Evolutionary conservation across 1,140 invertebrate species (phyloP), one percentile per base, ranked within the genome.

Genomic region (Geopemphigus sp.): DNA sequence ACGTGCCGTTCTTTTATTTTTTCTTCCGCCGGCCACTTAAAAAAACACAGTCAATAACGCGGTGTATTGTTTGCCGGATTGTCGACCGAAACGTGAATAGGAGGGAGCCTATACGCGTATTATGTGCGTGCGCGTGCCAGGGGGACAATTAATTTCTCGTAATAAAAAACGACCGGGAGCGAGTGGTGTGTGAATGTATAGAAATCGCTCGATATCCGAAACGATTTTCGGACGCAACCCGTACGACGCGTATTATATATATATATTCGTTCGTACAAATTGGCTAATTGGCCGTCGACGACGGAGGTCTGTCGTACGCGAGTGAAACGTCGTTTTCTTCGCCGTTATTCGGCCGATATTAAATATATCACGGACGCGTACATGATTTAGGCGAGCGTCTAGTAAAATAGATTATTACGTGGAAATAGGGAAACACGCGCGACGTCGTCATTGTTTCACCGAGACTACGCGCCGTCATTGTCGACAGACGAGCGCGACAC

Each of bases 1-100:
- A 78, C 74, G 74, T 78, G 74, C 74, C 56, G 56, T 26, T 61
- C 39, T 61, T 78, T 78, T 63, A 50, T 78, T 59, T 61, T 45
- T 59, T 61, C 24, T 17, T 59, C 17, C 57, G 17, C 57, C 10
- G 24, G 74, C 74, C 56, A 78, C 74, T 78, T 78, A 61, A 78
- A 61, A 78, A 78, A 78, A 78, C 57, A 78, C 50, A 72, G 68
- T 72, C 68, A 54, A 72, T 29, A 72, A 68, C 66, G 3, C 1
- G 2, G 24, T 29, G 14, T 26, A 50, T 50, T 68, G 45, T 66
- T 5, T 26, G 24, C 19, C 53, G 24, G 26, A 72, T 54, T 29
- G 50, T 54, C 15, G 68, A 8, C 24, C 10, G 68, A 72, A 54
- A n/a, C 29, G 19, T 19, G 22, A n/a, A 50, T 12, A 12, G 22